These are phyloP conservation scores for Lamprologus tigripictilis DNA, from an alignment of 2,113 vertebrate genomes.

Conservation along the genomic window DNA sequence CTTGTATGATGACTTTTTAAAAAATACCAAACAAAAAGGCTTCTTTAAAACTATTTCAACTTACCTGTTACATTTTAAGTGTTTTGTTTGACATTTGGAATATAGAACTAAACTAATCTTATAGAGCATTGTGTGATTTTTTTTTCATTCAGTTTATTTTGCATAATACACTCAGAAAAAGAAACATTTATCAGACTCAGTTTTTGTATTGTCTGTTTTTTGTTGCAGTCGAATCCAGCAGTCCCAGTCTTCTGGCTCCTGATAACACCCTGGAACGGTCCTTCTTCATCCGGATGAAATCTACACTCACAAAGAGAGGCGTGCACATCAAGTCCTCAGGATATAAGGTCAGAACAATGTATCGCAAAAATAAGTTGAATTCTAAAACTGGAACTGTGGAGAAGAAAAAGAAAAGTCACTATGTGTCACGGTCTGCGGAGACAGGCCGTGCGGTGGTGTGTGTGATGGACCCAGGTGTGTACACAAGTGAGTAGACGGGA, in stretches of 20 bases:
- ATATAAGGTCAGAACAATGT: conserved; percentile 78
- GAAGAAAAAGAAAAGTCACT: not conserved
- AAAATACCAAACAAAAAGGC: not conserved
- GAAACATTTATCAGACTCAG: not conserved
- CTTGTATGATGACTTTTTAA: not conserved
- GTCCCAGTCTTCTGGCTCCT: conserved; percentile 85
- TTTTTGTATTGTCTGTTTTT: not conserved
- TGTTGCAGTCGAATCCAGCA: conserved; percentile 86
- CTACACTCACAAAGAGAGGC: conserved; percentile 95
- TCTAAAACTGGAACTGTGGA: not conserved
- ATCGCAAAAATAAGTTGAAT: not conserved
- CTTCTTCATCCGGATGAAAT: conserved; percentile 99
- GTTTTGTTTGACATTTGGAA: not conserved
- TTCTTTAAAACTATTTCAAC: not conserved
- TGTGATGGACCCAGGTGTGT: too few relatives aligned
- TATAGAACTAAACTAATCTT: not conserved
- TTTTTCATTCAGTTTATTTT: not conserved
- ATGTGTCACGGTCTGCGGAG: too few relatives aligned
- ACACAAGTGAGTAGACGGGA: too few relatives aligned
- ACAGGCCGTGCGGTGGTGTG: too few relatives aligned
- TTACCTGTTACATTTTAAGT: not conserved
- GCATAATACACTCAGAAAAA: not conserved
- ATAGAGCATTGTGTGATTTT: not conserved
- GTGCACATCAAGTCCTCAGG: conserved; percentile 99
- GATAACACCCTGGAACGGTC: conserved; percentile 92